These are phyloP conservation scores for Thinocorus orbignyianus DNA, from an alignment of 2,113 vertebrate species.

Conservation along the genomic window DNA sequence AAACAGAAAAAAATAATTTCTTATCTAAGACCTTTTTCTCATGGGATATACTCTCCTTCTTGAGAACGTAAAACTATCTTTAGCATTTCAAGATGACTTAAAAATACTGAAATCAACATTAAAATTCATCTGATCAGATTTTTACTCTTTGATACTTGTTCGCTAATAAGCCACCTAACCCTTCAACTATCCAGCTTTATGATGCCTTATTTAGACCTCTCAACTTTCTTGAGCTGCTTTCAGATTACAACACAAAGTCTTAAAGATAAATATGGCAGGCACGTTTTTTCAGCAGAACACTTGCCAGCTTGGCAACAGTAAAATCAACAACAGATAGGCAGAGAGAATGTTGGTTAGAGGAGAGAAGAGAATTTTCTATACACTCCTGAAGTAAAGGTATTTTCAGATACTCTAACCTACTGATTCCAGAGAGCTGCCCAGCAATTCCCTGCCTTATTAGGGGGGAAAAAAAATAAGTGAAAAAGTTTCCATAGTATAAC, in stretches of 20 bases:
- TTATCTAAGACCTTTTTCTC: background rate
- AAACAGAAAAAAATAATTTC: background rate
- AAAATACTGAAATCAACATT: background rate
- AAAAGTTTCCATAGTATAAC: background rate
- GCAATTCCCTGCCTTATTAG: background rate
- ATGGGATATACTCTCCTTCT: background rate
- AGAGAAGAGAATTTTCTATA: background rate
- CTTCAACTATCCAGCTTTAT: conserved; percentile 45
- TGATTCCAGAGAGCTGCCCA: background rate
- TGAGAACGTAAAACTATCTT: background rate
- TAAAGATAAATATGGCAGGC: conserved; percentile 67
- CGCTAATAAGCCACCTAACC: conserved; percentile 39
- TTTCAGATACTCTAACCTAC: background rate
- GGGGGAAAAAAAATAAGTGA: background rate
- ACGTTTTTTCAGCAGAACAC: conserved; percentile 36
- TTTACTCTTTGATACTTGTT: conserved; percentile 18
- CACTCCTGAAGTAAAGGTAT: background rate
- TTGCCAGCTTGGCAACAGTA: conserved; percentile 1
- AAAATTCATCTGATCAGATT: background rate
- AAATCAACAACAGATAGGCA: background rate
- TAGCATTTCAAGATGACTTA: background rate
- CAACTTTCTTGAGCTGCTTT: conserved; percentile 68
- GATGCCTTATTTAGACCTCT: conserved; percentile 66
- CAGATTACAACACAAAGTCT: conserved; percentile 67
- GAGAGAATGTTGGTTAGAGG: background rate